Percentiles rank a stretch among this genome's conserved stretches.
Conservation (phyloP, 2,888 invertebrate species). For the Mythimna lalbum region DNA sequence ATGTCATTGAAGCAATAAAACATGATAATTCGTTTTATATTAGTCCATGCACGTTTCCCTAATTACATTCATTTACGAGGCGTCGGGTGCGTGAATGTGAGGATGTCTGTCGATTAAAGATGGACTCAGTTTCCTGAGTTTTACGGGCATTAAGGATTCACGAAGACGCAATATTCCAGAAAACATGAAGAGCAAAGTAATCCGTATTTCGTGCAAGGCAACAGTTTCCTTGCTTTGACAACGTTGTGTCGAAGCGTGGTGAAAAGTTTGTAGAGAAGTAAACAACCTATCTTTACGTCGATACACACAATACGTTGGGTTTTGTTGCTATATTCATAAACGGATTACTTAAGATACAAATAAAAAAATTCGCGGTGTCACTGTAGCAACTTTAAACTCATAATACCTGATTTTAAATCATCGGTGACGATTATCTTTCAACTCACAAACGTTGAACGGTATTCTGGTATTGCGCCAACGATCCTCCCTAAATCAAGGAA, state of each 20-base stretch:
- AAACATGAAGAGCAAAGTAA: conserved; percentile 45
- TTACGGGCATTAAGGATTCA: conserved; percentile 87
- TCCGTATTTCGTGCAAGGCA: conserved; percentile 25
- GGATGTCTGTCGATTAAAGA: conserved; percentile 48
- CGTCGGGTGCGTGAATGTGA: conserved; percentile 59
- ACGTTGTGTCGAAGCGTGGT: conserved; percentile 2
- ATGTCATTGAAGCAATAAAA: conserved; percentile 79
- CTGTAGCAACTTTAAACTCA: conserved; percentile 44
- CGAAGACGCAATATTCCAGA: conserved; percentile 85
- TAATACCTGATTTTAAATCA: conserved; percentile 65
- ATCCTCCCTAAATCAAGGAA: conserved; percentile 85
- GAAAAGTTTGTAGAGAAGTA: not conserved
- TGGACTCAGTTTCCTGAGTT: conserved; percentile 50
- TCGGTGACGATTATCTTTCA: conserved; percentile 75
- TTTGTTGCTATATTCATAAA: too few relatives aligned
- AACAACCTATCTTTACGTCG: not conserved
- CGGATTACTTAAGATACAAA: conserved; percentile 43
- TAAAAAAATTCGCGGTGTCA: conserved; percentile 63
- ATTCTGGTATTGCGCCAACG: conserved; percentile 87
- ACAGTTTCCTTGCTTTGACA: not conserved
- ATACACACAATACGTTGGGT: not conserved
- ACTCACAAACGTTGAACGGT: conserved; percentile 73
- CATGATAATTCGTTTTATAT: conserved; percentile 74
- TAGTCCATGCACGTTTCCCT: conserved; percentile 73
- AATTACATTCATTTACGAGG: conserved; percentile 77